Evolutionary conservation across 2,113 vertebrate species (phyloP), one percentile per base, ranked within the genome.

Genomic region (Oreotrochilus melanogaster): DNA sequence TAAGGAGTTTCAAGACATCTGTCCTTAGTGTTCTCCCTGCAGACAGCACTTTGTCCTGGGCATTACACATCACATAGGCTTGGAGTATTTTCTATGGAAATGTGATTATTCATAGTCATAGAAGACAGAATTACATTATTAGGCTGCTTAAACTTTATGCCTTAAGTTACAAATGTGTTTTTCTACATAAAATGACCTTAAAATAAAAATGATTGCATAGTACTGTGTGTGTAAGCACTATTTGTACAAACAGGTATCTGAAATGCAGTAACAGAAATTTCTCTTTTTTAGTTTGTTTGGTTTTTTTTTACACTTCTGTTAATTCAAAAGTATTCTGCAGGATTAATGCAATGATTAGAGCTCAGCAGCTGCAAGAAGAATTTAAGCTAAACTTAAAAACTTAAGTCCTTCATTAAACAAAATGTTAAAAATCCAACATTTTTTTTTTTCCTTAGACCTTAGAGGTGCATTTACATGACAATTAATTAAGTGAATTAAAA

Each of bases 1-100:
- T 33, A 78, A 67, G 61, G 7, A 75, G 24, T 35, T 8, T 21
- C 31, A 70, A 37, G 30, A 58, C 75, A 67, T 18, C 24, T 31
- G 18, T 35, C 53, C 22, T 61, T 75, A 33, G 45, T 19, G 25
- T 78, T 65, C 28, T 54, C 23, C 43, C 21, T 70, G 31, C 31
- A 83, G 67, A 65, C 3, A 78, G 30, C 31, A 45, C 50, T 58
- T 42, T n/a, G 35, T 23, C 42, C 33, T 56, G 24, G 31, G 48
- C 2, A 2, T 57, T 60, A 81, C 0, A 2, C 9, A 67, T 2
- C 24, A 45, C 1, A 8, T 9, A 7, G 42, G 31, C 15, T 42
- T 51, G 1, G 3, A 23, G 18, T 10, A 31, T 69, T 31, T 79
- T 76, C 75, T 9, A 8, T 11, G 13, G 19, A 43, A 11, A 72